Evolutionary conservation across 2,888 invertebrate genomes (phyloP).

Genomic region (Oscheius myriophilus): DNA sequence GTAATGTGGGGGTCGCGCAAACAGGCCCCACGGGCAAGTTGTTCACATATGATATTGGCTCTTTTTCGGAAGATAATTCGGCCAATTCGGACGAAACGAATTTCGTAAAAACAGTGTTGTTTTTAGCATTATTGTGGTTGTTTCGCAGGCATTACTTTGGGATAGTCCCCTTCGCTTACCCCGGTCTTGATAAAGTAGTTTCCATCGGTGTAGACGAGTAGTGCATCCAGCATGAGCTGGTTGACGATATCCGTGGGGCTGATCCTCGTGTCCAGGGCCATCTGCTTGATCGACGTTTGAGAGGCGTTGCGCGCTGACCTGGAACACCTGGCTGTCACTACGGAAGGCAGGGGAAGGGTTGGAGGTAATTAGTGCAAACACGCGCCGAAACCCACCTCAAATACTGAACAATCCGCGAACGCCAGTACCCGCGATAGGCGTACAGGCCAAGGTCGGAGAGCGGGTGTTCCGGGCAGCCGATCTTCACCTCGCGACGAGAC

Average conservation of each 20-base stretch:
- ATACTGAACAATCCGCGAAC: constrained; percentile 90
- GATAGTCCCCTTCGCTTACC: constrained; percentile 15
- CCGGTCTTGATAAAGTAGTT: constrained; percentile 48
- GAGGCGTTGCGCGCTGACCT: constrained; percentile 36
- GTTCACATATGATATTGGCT: too few relatives aligned
- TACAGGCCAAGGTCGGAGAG: constrained; percentile 95
- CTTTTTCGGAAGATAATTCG: too few relatives aligned
- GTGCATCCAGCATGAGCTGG: constrained; percentile 49
- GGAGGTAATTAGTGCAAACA: background rate
- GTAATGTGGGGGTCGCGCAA: too few relatives aligned
- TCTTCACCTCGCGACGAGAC: constrained; percentile 93
- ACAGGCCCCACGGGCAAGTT: too few relatives aligned
- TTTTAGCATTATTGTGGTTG: too few relatives aligned
- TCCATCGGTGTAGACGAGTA: constrained; percentile 41
- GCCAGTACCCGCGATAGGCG: constrained; percentile 98
- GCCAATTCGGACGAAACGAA: background rate
- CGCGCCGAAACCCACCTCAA: constrained; percentile 74
- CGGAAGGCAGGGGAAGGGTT: too few relatives aligned
- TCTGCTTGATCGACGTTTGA: constrained; percentile 45
- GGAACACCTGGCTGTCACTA: constrained; percentile 14
- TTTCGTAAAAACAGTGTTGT: too few relatives aligned
- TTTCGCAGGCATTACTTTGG: too few relatives aligned
- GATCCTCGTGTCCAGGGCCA: constrained; percentile 49
- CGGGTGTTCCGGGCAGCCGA: constrained; percentile 99
- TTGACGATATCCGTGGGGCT: constrained; percentile 48